Base-by-base conservation (phyloP, 2,797 vertebrate species). In the Pantherophis alleghaniensis region DNA sequence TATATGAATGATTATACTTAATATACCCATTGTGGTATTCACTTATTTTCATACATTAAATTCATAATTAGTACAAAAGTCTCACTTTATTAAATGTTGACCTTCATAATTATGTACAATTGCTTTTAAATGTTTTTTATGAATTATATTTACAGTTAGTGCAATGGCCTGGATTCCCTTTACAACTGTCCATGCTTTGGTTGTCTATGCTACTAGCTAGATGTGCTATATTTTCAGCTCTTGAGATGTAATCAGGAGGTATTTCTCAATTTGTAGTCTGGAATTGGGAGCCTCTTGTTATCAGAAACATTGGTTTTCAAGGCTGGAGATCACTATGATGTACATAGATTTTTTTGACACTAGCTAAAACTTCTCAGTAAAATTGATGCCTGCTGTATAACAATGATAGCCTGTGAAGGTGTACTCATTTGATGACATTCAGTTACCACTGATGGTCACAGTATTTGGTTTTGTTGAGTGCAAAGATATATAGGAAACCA, bases 401-500 rank as follows among this genome's bases (percentile, higher is more conserved):
- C 63, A 93, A 42, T 88, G 42, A 88, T 91, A 61, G 55, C 51
- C 63, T 91, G 55, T 91, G 89, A 91, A 90, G 88, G 53, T 22
- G 10, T 37, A 91, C 86, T 91, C 90, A 93, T 93, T 91, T 91
- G 90, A 79, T 63, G 63, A 53, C 56, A 93, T 74, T 74, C 92
- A 88, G 51, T 88, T 93, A 88, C 92, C 56, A 91, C 63, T 37
- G 86, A 83, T 88, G 86, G 60, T 53, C 86, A 88, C 86, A 53
- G 10, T 91, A 93, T 51, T 88, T 86, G 24, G 86, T 91, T 87
- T 88, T 88, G 86, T 59, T 88, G 55, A 60, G 42, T 93, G 89
- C 90, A 74, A 91, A 86, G 90, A 88, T 66, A 87, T 91, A 93
- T 59, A 91, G 89, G 61, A 93, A 91, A 93, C 42, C 55, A 88